These are phyloP conservation scores for Mus musculus DNA, from an alignment of 2,113 vertebrate genomes.

Conservation along the genomic window GRCm39 chr1:32437001-32437500, in stretches of 20 bases:
- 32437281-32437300: conserved; percentile 10
- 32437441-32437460: neutral
- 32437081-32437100: neutral
- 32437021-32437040: conserved; percentile 1
- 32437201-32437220: neutral
- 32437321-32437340: neutral
- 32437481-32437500: neutral
- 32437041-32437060: neutral
- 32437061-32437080: neutral
- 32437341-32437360: neutral
- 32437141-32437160: neutral
- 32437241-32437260: neutral
- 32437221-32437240: conserved; percentile 12
- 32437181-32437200: conserved; percentile 21
- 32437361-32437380: neutral
- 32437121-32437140: neutral
- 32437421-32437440: neutral
- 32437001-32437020: neutral
- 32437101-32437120: neutral
- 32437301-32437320: neutral
- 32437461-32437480: no score
- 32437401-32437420: neutral
- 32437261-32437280: neutral
- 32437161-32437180: neutral
- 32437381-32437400: neutral